Evolutionary conservation across 2,888 invertebrate genomes (phyloP).

Genomic region (Amphipoea lucens): DNA sequence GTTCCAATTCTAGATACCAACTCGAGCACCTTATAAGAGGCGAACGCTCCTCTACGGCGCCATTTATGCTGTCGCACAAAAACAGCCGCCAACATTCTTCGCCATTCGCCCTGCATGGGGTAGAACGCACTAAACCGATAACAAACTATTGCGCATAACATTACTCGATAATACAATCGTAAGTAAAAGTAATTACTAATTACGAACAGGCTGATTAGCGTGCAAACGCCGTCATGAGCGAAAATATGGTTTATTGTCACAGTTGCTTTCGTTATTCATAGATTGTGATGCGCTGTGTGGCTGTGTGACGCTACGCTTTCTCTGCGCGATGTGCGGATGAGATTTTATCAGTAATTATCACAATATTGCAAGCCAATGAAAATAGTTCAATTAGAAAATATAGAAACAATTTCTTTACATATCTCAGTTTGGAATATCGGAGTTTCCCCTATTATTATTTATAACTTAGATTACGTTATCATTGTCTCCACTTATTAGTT

Average conservation of each 20-base stretch:
- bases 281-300: slow-evolving; percentile 22
- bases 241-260: slow-evolving; percentile 35
- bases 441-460: slow-evolving; percentile 8
- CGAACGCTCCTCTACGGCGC: neutral
- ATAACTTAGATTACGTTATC: neutral
- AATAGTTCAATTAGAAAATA: neutral
- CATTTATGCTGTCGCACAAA: neutral
- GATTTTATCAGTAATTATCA: neutral
- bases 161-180: slow-evolving; percentile 36
- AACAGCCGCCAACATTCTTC: neutral
- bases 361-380: neutral
- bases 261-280: slow-evolving; percentile 50
- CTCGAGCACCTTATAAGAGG: neutral
- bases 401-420: neutral
- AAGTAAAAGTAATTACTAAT: slow-evolving; percentile 53
- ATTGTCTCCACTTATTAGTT: slow-evolving; percentile 1
- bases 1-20: neutral
- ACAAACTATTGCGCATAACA: slow-evolving; percentile 27
- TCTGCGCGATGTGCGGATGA: slow-evolving; percentile 12
- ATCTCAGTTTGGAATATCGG: neutral
- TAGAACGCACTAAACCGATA: slow-evolving; percentile 7
- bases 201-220: slow-evolving; percentile 32
- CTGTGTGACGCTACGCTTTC: slow-evolving; percentile 39
- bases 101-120: slow-evolving; percentile 1
- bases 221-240: slow-evolving; percentile 28